Percentiles rank a stretch among this genome's conserved stretches.
Conservation (phyloP, 92 coral and sea anemone genomes). For the Palythoa grandis region DNA sequence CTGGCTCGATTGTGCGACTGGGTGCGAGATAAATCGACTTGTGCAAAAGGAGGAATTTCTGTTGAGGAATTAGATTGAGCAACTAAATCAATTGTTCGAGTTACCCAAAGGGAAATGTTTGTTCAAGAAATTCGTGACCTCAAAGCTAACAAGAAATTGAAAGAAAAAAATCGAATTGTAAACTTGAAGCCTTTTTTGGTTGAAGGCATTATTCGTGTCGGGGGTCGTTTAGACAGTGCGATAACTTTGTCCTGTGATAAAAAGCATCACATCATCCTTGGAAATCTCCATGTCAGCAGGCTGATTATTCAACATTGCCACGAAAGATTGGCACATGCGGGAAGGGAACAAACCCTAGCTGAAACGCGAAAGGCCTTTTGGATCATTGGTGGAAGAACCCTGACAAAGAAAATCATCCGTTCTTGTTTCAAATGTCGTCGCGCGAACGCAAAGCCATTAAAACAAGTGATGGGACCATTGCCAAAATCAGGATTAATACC, state of each 20-base stretch:
- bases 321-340: slow-evolving; percentile 51
- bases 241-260: slow-evolving; percentile 19
- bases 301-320: slow-evolving; percentile 59
- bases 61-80: slow-evolving; percentile 31
- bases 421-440: slow-evolving; percentile 54
- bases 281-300: slow-evolving; percentile 44
- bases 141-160: not conserved
- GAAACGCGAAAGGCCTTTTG: slow-evolving; percentile 47
- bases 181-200: not conserved
- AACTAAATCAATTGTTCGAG: slow-evolving; percentile 1
- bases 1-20: slow-evolving; percentile 57
- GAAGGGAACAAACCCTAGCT: slow-evolving; percentile 63
- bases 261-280: slow-evolving; percentile 12
- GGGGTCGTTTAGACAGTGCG: slow-evolving; percentile 5
- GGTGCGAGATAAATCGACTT: slow-evolving; percentile 39
- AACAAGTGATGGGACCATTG: slow-evolving; percentile 66
- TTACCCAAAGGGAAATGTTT: not conserved
- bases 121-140: not conserved
- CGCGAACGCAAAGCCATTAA: slow-evolving; percentile 51
- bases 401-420: slow-evolving; percentile 64
- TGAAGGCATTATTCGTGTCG: not conserved
- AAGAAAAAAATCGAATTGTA: not conserved
- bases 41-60: slow-evolving; percentile 20
- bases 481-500: slow-evolving; percentile 62
- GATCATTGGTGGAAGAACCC: slow-evolving; percentile 59